Evolutionary conservation across 2,113 vertebrate species (phyloP).

Genomic region (Heloderma charlesbogerti): DNA sequence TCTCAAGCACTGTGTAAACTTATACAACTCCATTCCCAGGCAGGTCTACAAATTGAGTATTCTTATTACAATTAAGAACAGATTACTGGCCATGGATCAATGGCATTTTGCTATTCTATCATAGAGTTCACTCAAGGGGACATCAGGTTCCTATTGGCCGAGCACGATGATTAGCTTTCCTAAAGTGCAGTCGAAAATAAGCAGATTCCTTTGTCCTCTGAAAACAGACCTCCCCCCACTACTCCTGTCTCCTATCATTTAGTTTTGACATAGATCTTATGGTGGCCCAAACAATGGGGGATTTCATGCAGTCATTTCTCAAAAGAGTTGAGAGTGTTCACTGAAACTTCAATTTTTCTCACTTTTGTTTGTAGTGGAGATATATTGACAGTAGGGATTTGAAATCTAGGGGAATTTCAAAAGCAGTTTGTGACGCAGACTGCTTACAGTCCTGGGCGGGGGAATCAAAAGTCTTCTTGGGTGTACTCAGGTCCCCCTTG

Average conservation of each 20-base stretch:
- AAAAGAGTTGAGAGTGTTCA: neutral
- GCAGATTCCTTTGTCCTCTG: neutral
- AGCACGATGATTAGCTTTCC: constrained; percentile 11
- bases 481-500: neutral
- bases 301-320: constrained; percentile 10
- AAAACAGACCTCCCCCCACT: neutral
- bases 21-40: constrained; percentile 3
- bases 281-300: neutral
- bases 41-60: constrained; percentile 23
- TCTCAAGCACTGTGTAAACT: constrained; percentile 15
- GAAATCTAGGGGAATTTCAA: neutral
- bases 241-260: constrained; percentile 31
- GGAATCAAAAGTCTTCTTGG: neutral
- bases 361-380: neutral
- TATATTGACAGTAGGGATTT: neutral
- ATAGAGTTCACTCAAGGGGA: constrained; percentile 9
- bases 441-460: neutral
- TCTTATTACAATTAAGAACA: constrained; percentile 40
- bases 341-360: neutral
- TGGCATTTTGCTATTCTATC: constrained; percentile 12
- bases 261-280: neutral
- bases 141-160: neutral
- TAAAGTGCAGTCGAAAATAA: constrained; percentile 28
- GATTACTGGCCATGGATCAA: neutral
- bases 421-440: neutral